Base-by-base conservation (phyloP, 2,888 invertebrate species). In the Hermodice carunculata region DNA sequence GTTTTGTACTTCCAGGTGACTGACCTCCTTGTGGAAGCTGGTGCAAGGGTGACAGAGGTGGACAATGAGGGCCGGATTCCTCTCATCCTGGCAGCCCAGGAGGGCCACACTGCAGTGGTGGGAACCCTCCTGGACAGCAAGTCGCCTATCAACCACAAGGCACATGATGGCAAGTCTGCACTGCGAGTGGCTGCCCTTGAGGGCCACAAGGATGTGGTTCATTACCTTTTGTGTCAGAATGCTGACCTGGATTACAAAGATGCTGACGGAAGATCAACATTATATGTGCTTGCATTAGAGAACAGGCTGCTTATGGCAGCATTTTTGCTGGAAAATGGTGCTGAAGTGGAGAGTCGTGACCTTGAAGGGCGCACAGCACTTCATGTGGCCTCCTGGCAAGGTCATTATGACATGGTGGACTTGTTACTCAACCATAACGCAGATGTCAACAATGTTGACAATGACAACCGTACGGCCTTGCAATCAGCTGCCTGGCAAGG, bases 401-500 rank as follows among this genome's bases (percentile, higher is more conserved):
- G 96, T 0, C 96, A 98, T 81, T 90, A 92, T 0, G 95, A 96
- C 71, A 95, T 96, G 94, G 96, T 96, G 0, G 92, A 93, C 68
- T 86, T 95, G 32, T 88, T 97, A 29, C 89, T 97, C 53, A 89
- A 91, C 86, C 93, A 93, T n/a, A 91, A 92, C 58, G 95, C 96
- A 1, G 90, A 91, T 77, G 94, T 96, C 0, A 95, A 97, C 73
- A 79, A 83, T 22, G 78, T 80, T 8, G 86, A 87, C 70, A 81
- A 81, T 70, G 84, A 85, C 68, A 76, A 76, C 70, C 90, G 97
- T 65, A 95, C 96, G 0, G 94, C 97, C 0, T 87, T 97, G 69
- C 97, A 97, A 88, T 95, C 95, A 37, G 96, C 96, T 19, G 94
- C 96, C 57, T 97, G 97, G 97, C 94, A 97, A 82, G 97, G 97